Base-by-base conservation (phyloP, 2,888 invertebrate genomes). In the Troides aeacus region DNA sequence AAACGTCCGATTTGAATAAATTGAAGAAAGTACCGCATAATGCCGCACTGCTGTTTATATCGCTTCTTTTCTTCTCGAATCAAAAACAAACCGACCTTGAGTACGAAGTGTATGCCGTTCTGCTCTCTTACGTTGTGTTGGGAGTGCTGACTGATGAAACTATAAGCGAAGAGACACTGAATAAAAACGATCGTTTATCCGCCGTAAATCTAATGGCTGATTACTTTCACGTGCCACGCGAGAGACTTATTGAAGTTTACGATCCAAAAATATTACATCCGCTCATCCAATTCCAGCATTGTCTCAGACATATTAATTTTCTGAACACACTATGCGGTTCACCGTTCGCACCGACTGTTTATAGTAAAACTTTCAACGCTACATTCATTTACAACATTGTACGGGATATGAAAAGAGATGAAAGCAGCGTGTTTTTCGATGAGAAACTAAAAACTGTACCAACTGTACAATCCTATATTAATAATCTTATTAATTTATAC, bases 241-340 rank as follows among this genome's bases (percentile, higher is more conserved):
- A 56, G 7, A 62, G 71, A 6, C 21, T 58, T 6, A n/a, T 6
- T 1, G 10, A 56, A n/a, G 64, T 63, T 21, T 39, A 60, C 30
- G 71, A 70, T 46, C 10, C 21, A 36, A 62, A 56, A 12, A 8
- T 72, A 42, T 18, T 70, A 0, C 70, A 71, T 21, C 42, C 71
- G 17, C 56, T 73, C 21, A 56, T 70, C 15, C 64, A 74, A 53
- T 72, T 72, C 21, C 72, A 73, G 71, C 70, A 72, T 24, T 72
- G 72, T 57, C 53, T 74, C 17, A 58, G 66, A 15, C 70, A 73
- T 21, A 30, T 74, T 18, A 71, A 64, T 17, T 69, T 62, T 39
- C 59, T 74, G 64, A 74, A 72, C 64, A 63, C 50, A 57, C 66
- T 73, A 21, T 74, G 74, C 57, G 72, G 73, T 21, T 61, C 72